Percentiles rank a stretch among this genome's conserved stretches.
Conservation (phyloP, 2,113 vertebrate species). For the Nesoenas mayeri region DNA sequence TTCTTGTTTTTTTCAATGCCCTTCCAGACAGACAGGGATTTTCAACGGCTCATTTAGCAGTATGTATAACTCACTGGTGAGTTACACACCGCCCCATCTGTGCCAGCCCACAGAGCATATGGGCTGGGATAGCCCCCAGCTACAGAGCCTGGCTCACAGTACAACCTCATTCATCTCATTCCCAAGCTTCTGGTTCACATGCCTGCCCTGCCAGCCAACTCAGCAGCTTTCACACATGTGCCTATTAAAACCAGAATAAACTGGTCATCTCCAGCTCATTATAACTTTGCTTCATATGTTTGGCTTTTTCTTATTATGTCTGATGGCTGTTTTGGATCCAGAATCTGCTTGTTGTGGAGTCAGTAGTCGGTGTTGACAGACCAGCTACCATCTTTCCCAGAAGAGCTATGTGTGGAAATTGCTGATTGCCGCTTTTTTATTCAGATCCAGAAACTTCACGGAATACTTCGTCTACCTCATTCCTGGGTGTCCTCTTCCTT, state of each 20-base stretch:
- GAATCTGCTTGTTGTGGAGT: not conserved
- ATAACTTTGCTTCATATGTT: not conserved
- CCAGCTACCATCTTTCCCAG: not conserved
- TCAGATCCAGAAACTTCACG: not conserved
- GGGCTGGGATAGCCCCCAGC: conserved; percentile 14
- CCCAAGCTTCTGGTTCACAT: not conserved
- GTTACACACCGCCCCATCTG: not conserved
- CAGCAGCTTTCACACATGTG: not conserved
- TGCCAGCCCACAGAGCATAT: conserved; percentile 21
- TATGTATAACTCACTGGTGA: not conserved
- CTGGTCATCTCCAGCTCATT: not conserved
- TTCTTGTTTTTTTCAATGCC: not conserved
- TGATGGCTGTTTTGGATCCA: not conserved
- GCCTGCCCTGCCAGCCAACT: not conserved
- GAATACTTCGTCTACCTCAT: not conserved
- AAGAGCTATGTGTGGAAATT: not conserved
- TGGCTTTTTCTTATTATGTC: not conserved
- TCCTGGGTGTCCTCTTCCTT: not conserved
- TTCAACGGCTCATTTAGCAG: conserved; percentile 11
- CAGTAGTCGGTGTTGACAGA: not conserved
- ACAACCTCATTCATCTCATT: not conserved
- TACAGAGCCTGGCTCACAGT: not conserved
- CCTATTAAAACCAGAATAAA: not conserved
- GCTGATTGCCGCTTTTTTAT: not conserved
- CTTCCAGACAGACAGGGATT: not conserved